Evolutionary conservation across 2,113 vertebrate species (phyloP), one percentile per base, ranked within the genome.

Genomic region (Ciconia boyciana): DNA sequence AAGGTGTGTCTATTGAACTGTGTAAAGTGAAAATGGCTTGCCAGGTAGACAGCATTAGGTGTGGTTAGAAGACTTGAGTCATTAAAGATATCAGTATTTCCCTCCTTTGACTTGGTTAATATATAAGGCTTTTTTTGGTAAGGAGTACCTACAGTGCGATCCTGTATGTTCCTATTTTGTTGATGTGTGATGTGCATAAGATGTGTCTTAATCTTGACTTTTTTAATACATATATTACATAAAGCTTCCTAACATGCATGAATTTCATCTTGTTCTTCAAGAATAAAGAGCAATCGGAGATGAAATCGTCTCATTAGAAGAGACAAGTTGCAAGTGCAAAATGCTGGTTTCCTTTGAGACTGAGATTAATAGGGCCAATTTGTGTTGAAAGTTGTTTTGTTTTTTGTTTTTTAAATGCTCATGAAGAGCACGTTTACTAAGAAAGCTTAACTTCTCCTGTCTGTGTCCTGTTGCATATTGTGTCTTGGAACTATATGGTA

Each of bases 271-370:
- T 87, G 51, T 81, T 95, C 43, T 48, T 74, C 83, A 44, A 62
- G 68, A 93, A 58, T 24, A 10, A 36, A 22, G 52, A 76, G 29
- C 26, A 77, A 71, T 43, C 19, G 22, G 62, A 69, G 31, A 41
- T 83, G 57, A 80, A 80, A 36, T 52, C 6, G 66, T 41, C 36
- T 68, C 48, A 55, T 48, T 77, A 90, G 82, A 83, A 91, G 55
- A 87, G 90, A 74, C 25, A 87, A 91, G 5, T 60, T 96, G 32
- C 80, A 91, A 88, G 41, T 69, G 58, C 70, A 94, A 83, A 94
- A 90, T 90, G 58, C 48, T 92, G 51, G 62, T 93, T 96, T 94
- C 64, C 91, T 96, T 89, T 94, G 77, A 96, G 87, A 90, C 77
- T 90, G 76, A 95, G 49, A 93, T 79, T 77, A 71, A 52, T 57